phyloP scores from a whole-genome alignment of 2,797 vertebrate species.

The Falco novaeseelandiae region DNA sequence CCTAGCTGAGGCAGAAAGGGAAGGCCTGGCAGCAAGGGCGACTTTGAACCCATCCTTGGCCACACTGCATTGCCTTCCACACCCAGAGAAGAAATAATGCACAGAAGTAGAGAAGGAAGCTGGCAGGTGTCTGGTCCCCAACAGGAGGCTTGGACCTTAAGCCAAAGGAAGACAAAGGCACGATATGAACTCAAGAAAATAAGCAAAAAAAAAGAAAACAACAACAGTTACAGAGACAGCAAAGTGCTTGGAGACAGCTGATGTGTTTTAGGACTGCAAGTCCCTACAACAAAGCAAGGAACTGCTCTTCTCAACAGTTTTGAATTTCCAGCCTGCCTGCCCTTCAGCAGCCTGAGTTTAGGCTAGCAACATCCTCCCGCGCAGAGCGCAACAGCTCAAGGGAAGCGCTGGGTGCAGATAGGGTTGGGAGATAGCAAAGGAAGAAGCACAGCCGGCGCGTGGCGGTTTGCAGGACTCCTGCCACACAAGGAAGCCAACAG shows the following conservation, averaged over 20 bases:
- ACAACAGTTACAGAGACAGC: not conserved
- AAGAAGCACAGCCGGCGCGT: not conserved
- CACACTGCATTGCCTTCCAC: accelerated
- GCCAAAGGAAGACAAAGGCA: constrained; percentile 13
- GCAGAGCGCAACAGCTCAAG: not conserved
- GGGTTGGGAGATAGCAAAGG: not conserved
- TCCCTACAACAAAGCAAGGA: not conserved
- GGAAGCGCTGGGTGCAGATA: not conserved
- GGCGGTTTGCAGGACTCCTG: not conserved
- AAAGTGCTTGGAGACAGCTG: not conserved
- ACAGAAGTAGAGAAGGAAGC: not conserved
- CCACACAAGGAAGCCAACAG: not conserved
- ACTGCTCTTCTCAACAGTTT: not conserved
- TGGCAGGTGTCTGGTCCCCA: not conserved
- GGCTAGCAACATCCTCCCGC: not conserved
- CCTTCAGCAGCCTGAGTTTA: not conserved
- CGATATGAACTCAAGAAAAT: not conserved
- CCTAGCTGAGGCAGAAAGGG: not conserved
- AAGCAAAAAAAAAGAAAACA: not conserved
- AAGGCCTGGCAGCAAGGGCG: accelerated
- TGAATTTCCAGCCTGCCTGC: not conserved
- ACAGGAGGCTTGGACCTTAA: not conserved
- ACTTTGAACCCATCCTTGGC: not conserved
- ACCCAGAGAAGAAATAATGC: not conserved
- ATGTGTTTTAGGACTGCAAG: not conserved